A percentile compares a stretch with the other conserved stretches of the same genome.
phyloP scores from a whole-genome alignment of 2,888 invertebrate species.

The Neoaliturus tenellus region DNA sequence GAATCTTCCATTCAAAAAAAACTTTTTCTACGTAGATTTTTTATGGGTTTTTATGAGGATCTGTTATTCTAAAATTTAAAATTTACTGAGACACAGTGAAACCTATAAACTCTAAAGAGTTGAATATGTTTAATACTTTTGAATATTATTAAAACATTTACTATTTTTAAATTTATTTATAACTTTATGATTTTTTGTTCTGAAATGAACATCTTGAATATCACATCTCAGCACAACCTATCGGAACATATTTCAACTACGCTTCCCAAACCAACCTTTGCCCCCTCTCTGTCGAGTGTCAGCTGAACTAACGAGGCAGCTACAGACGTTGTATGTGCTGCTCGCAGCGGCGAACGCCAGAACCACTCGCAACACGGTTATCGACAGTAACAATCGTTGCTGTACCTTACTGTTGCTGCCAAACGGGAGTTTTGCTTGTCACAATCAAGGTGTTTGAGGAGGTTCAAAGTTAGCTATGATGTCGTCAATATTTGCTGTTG shows the following conservation, averaged over 20 bases:
- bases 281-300: background rate
- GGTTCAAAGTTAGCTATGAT: background rate
- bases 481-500: conserved; percentile 18
- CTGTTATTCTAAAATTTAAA: too few species aligned
- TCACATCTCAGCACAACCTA: background rate
- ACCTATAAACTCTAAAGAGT: too few species aligned
- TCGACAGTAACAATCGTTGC: too few species aligned
- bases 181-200: too few species aligned
- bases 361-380: background rate
- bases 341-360: background rate
- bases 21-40: too few species aligned
- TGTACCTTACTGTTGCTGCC: background rate
- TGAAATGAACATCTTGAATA: too few species aligned
- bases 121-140: too few species aligned
- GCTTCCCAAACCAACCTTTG: background rate
- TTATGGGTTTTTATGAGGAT: too few species aligned
- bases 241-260: background rate
- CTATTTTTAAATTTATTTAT: too few species aligned
- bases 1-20: too few species aligned
- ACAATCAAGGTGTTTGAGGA: background rate
- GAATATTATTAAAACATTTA: too few species aligned
- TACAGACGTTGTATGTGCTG: background rate
- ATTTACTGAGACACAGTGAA: too few species aligned
- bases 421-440: background rate
- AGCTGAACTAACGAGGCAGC: background rate